phyloP scores from a whole-genome alignment of 2,797 vertebrate species.

The Pipistrellus pygmaeus region DNA sequence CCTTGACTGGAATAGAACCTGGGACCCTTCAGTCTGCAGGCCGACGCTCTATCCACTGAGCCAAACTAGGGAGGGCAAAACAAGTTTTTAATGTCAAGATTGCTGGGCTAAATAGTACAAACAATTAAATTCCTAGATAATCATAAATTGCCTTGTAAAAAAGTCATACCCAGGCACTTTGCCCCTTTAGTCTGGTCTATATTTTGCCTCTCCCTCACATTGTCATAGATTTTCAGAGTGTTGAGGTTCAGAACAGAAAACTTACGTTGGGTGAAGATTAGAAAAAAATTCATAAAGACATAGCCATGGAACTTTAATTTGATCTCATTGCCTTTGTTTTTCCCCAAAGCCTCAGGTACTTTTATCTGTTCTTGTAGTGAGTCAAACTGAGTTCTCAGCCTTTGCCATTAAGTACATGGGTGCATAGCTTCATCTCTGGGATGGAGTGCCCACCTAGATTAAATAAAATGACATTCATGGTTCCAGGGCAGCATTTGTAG shows the following conservation, averaged over 20 bases:
- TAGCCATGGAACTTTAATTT: neutral
- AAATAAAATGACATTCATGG: conserved; percentile 72
- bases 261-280: neutral
- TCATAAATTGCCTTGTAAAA: conserved; percentile 4
- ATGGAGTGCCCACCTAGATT: conserved; percentile 57
- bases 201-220: neutral
- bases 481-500: conserved; percentile 69
- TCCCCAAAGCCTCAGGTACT: neutral
- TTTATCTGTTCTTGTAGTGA: neutral
- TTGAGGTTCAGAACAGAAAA: conserved; percentile 1
- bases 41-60: too few relatives aligned
- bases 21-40: too few relatives aligned
- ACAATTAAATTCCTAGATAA: neutral
- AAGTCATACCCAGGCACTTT: neutral
- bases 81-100: neutral
- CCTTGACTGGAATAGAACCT: too few relatives aligned
- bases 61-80: neutral
- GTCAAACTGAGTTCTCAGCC: neutral
- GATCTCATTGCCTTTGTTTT: neutral
- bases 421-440: conserved; percentile 37
- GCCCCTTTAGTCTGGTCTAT: neutral
- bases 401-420: conserved; percentile 15
- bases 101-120: neutral
- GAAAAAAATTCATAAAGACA: neutral
- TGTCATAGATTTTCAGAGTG: conserved; percentile 12